A percentile compares a stretch with the other conserved stretches of the same genome.
These are phyloP conservation scores for Liodrosophila aerea DNA, from an alignment of 2,888 invertebrate species.

Conservation along the genomic window DNA sequence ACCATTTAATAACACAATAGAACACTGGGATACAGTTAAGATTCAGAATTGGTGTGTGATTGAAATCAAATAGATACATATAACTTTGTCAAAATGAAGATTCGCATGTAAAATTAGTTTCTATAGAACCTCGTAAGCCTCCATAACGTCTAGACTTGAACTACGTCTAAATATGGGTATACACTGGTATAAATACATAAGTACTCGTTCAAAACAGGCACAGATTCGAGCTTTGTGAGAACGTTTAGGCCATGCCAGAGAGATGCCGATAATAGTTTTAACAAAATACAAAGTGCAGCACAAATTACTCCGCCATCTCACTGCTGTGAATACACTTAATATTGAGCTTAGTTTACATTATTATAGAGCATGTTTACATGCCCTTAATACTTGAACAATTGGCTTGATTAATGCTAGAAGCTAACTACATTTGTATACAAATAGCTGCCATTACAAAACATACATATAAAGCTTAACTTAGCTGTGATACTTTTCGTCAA, in stretches of 20 bases:
- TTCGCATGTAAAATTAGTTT: slow-evolving; percentile 2
- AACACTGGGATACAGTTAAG: slow-evolving; percentile 40
- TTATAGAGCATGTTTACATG: slow-evolving; percentile 49
- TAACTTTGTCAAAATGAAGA: slow-evolving; percentile 3
- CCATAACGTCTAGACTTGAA: slow-evolving; percentile 5
- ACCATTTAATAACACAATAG: slow-evolving; percentile 52
- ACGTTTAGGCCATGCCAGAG: slow-evolving; percentile 11
- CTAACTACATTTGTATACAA: slow-evolving; percentile 33
- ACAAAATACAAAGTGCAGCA: too few relatives aligned
- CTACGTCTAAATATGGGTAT: slow-evolving; percentile 21
- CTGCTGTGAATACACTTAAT: neutral
- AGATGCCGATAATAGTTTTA: neutral
- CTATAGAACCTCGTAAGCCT: slow-evolving; percentile 22
- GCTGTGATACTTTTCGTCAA: slow-evolving; percentile 40
- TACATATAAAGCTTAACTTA: slow-evolving; percentile 49
- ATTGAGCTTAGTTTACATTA: slow-evolving; percentile 23
- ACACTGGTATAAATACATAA: slow-evolving; percentile 28
- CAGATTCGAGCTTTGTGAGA: slow-evolving; percentile 39
- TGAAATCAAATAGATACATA: slow-evolving; percentile 10
- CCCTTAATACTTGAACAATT: slow-evolving; percentile 62
- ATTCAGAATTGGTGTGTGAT: slow-evolving; percentile 7
- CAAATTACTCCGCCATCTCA: neutral
- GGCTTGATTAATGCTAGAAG: slow-evolving; percentile 52
- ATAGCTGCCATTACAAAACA: slow-evolving; percentile 42
- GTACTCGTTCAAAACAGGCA: slow-evolving; percentile 58